Evolutionary conservation across 2,888 invertebrate species (phyloP).

Genomic region (Gortyna flavago): DNA sequence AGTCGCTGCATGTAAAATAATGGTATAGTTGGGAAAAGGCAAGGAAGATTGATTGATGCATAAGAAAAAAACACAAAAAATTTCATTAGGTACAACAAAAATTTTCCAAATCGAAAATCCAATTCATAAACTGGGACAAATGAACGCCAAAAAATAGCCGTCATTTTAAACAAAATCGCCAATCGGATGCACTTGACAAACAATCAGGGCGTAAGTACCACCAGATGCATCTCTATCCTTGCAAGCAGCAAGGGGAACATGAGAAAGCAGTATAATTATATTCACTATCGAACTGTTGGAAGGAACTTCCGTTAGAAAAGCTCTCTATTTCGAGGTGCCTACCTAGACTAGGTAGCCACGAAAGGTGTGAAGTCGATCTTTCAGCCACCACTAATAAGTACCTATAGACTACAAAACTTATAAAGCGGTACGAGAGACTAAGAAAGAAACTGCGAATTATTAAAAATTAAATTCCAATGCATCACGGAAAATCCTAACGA

Average conservation of each 20-base stretch:
- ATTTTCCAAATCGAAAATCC: too few species aligned
- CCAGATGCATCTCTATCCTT: neutral
- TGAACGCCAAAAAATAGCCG: too few species aligned
- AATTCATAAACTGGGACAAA: too few species aligned
- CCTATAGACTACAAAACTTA: neutral
- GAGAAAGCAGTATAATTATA: neutral
- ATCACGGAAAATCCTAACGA: conserved; percentile 52
- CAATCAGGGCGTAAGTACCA: neutral
- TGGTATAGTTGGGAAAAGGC: neutral
- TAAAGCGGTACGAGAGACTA: neutral
- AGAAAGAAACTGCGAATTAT: conserved; percentile 5
- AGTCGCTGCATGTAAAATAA: neutral
- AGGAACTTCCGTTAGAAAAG: neutral
- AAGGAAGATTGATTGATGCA: neutral
- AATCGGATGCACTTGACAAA: conserved; percentile 5
- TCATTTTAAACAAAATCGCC: too few species aligned
- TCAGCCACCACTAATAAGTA: neutral
- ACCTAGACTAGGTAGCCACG: neutral
- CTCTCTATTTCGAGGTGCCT: neutral
- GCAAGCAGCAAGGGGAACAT: neutral
- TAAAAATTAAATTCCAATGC: conserved; percentile 17
- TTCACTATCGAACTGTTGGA: neutral
- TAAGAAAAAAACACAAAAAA: too few species aligned
- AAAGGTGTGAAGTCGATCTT: neutral
- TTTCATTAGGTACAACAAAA: too few species aligned